Percentiles rank a stretch among this genome's conserved stretches.
Conservation (phyloP, 2,888 invertebrate genomes). For the Tipula unca region DNA sequence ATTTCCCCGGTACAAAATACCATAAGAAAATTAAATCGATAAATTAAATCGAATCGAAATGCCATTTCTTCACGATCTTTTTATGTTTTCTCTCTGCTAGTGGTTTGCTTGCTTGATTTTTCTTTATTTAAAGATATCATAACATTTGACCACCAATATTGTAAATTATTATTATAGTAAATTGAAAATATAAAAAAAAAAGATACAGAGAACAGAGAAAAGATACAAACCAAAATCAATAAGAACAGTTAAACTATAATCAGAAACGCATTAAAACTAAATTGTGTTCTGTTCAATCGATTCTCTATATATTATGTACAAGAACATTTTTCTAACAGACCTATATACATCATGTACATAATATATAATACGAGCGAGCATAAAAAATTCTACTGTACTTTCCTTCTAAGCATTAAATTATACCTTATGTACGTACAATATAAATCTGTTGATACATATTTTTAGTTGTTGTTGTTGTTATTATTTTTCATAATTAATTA, state of each 20-base stretch:
- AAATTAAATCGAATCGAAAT: slow-evolving; percentile 8
- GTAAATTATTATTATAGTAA: not conserved
- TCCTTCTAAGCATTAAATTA: too few species aligned
- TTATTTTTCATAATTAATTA: slow-evolving; percentile 18
- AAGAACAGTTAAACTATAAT: slow-evolving; percentile 18
- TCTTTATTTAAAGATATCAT: not conserved
- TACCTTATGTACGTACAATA: not conserved
- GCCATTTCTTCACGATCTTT: not conserved
- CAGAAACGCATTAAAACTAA: slow-evolving; percentile 17
- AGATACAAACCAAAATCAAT: slow-evolving; percentile 3
- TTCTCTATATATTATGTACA: too few species aligned
- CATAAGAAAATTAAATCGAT: slow-evolving; percentile 4
- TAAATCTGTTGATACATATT: not conserved
- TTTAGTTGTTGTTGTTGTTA: not conserved
- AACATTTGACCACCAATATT: slow-evolving; percentile 17
- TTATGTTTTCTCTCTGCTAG: not conserved
- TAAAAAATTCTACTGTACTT: not conserved
- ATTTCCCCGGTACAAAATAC: not conserved
- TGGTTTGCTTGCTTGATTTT: not conserved
- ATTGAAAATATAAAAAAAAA: not conserved
- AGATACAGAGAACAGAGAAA: not conserved
- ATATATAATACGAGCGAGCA: not conserved
- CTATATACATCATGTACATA: too few species aligned
- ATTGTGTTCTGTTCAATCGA: not conserved
- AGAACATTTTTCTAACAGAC: not conserved